These are phyloP conservation scores for Leucophenga varia DNA, from an alignment of 1,140 invertebrate species.

Conservation along the genomic window DNA sequence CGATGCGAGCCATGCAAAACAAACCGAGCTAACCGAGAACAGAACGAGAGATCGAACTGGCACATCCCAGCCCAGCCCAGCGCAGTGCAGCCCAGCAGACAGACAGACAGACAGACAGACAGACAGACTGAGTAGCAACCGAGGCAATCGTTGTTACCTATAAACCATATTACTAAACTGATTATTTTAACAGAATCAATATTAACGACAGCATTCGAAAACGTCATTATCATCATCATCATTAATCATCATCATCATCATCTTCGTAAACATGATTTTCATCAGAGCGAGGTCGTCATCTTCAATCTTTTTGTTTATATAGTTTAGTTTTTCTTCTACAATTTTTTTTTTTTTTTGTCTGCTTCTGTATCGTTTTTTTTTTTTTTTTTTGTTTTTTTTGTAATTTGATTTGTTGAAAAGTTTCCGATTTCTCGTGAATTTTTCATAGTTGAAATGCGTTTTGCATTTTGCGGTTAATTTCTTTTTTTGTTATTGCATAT, in stretches of 20 bases:
- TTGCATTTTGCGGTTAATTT: constrained; percentile 51
- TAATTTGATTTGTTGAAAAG: constrained; percentile 53
- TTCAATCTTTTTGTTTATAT: too few species aligned
- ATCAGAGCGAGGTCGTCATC: too few species aligned
- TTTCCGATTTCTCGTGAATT: constrained; percentile 52
- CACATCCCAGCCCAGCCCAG: too few species aligned
- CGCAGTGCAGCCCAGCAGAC: constrained; percentile 30
- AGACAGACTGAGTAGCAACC: constrained; percentile 7
- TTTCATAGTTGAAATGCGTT: constrained; percentile 41
- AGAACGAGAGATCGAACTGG: too few species aligned
- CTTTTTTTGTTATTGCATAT: constrained; percentile 51
- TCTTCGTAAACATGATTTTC: too few species aligned
- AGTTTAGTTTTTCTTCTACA: background rate
- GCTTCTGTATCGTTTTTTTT: constrained; percentile 16
- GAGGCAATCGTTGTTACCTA: constrained; percentile 28
- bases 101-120: constrained; percentile 4
- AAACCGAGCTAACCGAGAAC: too few species aligned
- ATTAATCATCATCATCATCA: constrained; percentile 5
- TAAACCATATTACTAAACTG: constrained; percentile 33
- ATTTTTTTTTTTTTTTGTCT: constrained; percentile 10
- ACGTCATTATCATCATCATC: constrained; percentile 29
- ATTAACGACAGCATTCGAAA: too few species aligned
- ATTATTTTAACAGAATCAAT: constrained; percentile 52
- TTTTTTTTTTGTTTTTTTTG: constrained; percentile 28
- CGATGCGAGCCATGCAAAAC: too few species aligned